phyloP scores from a whole-genome alignment of 2,797 vertebrate species.

The Nasua narica region DNA sequence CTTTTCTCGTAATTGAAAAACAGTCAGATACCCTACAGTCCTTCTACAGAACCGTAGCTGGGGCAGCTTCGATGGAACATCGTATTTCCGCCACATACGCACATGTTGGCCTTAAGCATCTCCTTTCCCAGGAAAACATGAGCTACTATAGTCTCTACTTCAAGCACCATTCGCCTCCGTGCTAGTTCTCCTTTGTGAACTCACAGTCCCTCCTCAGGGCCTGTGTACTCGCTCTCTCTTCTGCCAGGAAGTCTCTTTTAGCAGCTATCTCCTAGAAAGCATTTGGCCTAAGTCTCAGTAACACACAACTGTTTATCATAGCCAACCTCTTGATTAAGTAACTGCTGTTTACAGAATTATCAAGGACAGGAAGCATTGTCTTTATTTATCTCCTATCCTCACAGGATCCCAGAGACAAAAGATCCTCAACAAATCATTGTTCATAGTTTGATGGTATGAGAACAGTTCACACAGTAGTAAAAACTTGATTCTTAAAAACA shows the following conservation, averaged over 20 bases:
- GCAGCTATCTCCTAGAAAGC: not conserved
- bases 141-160: not conserved
- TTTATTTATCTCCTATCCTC: not conserved
- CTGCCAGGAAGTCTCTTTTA: not conserved
- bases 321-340: not conserved
- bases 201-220: not conserved
- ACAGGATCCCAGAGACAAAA: not conserved
- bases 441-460: not conserved
- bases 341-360: not conserved
- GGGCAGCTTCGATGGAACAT: not conserved
- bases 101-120: not conserved
- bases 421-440: not conserved
- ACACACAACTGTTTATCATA: not conserved
- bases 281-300: not conserved
- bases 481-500: not conserved
- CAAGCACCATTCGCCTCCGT: not conserved
- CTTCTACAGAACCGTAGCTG: not conserved
- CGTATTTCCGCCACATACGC: not conserved
- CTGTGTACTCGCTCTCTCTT: not conserved
- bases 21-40: not conserved
- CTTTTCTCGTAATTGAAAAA: not conserved
- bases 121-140: not conserved
- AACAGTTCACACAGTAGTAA: not conserved
- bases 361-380: not conserved
- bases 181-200: not conserved